Evolutionary conservation across 2,113 vertebrate species (phyloP).

Genomic region (Xiphophorus hellerii): DNA sequence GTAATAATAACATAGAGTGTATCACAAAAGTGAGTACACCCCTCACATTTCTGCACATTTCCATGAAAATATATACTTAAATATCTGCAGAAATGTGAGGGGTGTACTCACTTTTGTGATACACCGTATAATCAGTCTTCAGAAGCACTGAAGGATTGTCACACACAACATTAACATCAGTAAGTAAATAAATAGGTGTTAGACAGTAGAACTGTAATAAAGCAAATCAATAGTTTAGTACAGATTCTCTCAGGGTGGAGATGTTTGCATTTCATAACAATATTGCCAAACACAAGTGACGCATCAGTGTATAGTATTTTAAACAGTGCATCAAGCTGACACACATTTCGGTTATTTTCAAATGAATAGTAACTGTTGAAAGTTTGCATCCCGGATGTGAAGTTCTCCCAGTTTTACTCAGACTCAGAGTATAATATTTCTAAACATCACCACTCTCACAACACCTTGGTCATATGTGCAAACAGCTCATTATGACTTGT

Average conservation of each 20-base stretch:
- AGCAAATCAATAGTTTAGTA: neutral
- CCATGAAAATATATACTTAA: too few species aligned
- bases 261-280: constrained; percentile 5
- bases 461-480: neutral
- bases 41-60: too few species aligned
- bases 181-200: too few species aligned
- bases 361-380: neutral
- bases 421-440: neutral
- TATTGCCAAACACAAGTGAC: neutral
- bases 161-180: neutral
- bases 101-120: too few species aligned
- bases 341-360: neutral
- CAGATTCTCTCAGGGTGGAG: neutral
- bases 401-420: constrained; percentile 4
- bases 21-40: too few species aligned
- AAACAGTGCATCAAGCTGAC: constrained; percentile 6
- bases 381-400: neutral
- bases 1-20: neutral
- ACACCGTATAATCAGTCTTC: neutral
- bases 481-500: neutral
- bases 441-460: neutral
- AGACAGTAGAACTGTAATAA: neutral
- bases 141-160: neutral
- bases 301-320: neutral
- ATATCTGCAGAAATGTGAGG: too few species aligned